These are phyloP conservation scores for Cryptus armator DNA, from an alignment of 2,888 invertebrate genomes.

Conservation along the genomic window DNA sequence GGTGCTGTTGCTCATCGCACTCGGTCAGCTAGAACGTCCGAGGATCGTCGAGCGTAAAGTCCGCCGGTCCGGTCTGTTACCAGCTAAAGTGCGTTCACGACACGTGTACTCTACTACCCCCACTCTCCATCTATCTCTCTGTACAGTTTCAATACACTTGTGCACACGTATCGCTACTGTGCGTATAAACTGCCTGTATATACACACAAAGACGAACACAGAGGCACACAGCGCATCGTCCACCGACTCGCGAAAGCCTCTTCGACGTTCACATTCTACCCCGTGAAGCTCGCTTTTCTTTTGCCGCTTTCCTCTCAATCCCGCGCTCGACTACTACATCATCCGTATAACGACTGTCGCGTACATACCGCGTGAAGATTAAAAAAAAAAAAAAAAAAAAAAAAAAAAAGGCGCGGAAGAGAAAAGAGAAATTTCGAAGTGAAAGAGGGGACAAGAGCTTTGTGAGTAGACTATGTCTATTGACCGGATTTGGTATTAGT, in stretches of 20 bases:
- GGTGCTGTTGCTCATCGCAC: conserved; percentile 40
- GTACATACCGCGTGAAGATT: conserved; percentile 18
- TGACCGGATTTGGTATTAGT: conserved; percentile 78
- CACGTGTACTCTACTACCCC: conserved; percentile 40
- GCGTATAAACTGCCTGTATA: background rate
- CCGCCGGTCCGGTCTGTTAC: conserved; percentile 52
- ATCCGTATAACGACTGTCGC: conserved; percentile 32
- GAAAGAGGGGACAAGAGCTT: conserved; percentile 72
- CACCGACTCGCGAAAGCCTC: conserved; percentile 42
- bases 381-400: conserved; percentile 14
- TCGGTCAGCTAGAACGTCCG: conserved; percentile 36
- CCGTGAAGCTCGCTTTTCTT: conserved; percentile 2
- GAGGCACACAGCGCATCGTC: background rate
- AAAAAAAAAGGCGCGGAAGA: conserved; percentile 20
- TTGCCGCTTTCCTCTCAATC: conserved; percentile 39
- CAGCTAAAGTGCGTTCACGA: conserved; percentile 56
- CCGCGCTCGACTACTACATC: conserved; percentile 25
- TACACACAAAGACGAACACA: background rate
- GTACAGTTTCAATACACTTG: conserved; percentile 26
- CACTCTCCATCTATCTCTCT: background rate
- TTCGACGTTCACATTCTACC: background rate
- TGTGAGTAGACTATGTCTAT: conserved; percentile 77
- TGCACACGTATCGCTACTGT: conserved; percentile 4
- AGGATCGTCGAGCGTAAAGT: conserved; percentile 64
- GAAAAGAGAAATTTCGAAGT: conserved; percentile 18